Percentiles rank a stretch among this genome's conserved stretches.
These are phyloP conservation scores for Brachionus paranguensis DNA, from an alignment of 1,140 invertebrate genomes.

Conservation along the genomic window DNA sequence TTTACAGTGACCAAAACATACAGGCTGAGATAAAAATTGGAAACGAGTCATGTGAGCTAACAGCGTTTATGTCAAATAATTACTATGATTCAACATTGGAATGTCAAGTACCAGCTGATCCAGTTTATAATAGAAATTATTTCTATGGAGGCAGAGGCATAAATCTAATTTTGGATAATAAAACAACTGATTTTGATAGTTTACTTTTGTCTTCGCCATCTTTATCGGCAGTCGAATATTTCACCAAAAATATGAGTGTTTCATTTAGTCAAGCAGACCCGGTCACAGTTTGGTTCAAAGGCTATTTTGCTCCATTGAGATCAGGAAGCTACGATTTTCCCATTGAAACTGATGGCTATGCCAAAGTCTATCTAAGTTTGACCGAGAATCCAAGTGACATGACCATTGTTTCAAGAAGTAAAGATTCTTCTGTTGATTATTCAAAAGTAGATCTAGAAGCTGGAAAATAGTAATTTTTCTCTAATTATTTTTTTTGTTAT, in stretches of 20 bases:
- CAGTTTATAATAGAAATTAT: neutral
- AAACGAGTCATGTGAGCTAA: neutral
- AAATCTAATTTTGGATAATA: neutral
- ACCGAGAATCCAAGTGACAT: neutral
- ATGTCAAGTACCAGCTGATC: neutral
- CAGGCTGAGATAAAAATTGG: neutral
- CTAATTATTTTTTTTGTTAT: neutral
- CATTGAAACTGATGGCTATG: constrained; percentile 7
- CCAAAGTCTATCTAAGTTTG: neutral
- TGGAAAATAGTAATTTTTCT: neutral
- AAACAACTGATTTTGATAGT: neutral
- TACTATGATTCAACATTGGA: neutral
- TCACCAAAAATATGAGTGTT: neutral
- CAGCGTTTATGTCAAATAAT: neutral
- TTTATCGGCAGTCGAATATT: neutral
- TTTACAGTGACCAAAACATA: constrained; percentile 18
- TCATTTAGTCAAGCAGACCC: neutral
- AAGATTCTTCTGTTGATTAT: neutral
- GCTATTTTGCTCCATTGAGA: constrained; percentile 19
- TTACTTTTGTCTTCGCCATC: neutral
- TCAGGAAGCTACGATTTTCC: constrained; percentile 5
- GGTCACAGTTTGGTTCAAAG: constrained; percentile 16
- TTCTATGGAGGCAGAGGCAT: constrained; percentile 29
- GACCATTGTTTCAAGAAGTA: neutral
- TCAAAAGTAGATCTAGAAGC: constrained; percentile 4